A percentile compares a stretch with the other conserved stretches of the same genome.
Conservation (phyloP, 2,113 vertebrate genomes). For the Peromyscus californicus region DNA sequence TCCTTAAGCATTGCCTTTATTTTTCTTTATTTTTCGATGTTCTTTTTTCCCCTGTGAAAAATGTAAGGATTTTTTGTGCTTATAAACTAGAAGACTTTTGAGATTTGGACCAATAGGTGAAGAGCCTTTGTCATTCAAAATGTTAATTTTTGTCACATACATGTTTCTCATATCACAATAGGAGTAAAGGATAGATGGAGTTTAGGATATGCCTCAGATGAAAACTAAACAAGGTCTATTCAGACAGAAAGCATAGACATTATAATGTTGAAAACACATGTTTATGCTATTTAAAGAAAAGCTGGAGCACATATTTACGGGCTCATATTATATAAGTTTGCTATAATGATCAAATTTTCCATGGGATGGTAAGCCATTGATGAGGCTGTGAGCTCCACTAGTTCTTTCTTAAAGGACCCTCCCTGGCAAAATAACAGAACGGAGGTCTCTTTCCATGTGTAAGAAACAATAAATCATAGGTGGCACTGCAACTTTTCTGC, state of each 20-base stretch:
- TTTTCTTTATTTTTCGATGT: not conserved
- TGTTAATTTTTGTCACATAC: not conserved
- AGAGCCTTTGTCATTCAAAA: not conserved
- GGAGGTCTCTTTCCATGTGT: not conserved
- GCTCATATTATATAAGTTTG: accelerated
- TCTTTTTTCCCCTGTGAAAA: not conserved
- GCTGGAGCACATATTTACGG: not conserved
- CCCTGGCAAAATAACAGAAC: not conserved
- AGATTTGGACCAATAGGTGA: not conserved
- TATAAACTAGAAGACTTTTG: not conserved
- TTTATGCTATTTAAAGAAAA: not conserved
- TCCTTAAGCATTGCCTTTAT: not conserved
- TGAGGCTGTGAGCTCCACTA: not conserved
- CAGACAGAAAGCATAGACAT: not conserved
- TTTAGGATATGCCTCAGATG: slow-evolving; percentile 11
- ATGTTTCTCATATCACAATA: not conserved
- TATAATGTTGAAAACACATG: not conserved
- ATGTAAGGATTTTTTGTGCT: not conserved
- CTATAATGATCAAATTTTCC: not conserved
- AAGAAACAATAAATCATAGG: not conserved
- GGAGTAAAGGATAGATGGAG: not conserved
- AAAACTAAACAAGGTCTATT: slow-evolving; percentile 40
- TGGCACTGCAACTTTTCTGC: not conserved
- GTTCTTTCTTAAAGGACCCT: not conserved
- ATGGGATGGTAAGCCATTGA: not conserved